Conservation (phyloP, 2,888 invertebrate genomes). For the Amorpha juglandis region DNA sequence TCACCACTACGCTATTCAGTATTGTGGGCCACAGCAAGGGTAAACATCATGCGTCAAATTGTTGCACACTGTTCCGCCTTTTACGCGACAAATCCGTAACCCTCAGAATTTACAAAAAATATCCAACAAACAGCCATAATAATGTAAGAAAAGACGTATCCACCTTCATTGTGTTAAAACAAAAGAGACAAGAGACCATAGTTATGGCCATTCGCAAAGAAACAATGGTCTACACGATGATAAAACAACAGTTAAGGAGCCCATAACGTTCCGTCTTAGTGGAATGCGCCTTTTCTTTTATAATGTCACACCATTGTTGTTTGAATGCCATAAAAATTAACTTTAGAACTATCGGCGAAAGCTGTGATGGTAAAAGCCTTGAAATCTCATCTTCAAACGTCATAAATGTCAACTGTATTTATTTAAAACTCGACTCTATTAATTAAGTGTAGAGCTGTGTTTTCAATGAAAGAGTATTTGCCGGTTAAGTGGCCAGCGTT, state of each 20-base stretch:
- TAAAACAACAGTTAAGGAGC: conserved; percentile 47
- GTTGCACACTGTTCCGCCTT: conserved; percentile 1
- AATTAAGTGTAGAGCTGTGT: neutral
- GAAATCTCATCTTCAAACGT: conserved; percentile 32
- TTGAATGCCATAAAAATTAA: conserved; percentile 79
- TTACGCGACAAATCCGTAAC: conserved; percentile 5
- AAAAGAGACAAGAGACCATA: conserved; percentile 33
- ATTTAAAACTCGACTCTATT: neutral
- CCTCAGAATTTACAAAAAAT: conserved; percentile 17
- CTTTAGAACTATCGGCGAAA: conserved; percentile 73
- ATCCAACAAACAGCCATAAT: conserved; percentile 5
- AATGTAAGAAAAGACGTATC: conserved; percentile 37
- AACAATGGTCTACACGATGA: conserved; percentile 30
- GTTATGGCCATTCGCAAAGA: conserved; percentile 31
- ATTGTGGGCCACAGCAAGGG: conserved; percentile 7
- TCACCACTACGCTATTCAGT: neutral
- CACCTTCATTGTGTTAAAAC: conserved; percentile 37
- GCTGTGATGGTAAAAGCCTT: conserved; percentile 76
- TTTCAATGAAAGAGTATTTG: conserved; percentile 30
- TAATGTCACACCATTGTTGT: conserved; percentile 68
- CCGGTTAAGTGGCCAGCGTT: conserved; percentile 35
- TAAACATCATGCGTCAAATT: conserved; percentile 3
- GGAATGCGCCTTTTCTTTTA: conserved; percentile 69
- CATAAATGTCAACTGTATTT: neutral
- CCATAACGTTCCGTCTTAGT: conserved; percentile 43